Percentiles rank a stretch among this genome's conserved stretches.
Evolutionary conservation across 2,888 invertebrate genomes (phyloP).

Genomic region (Lacanobia wlatinum): DNA sequence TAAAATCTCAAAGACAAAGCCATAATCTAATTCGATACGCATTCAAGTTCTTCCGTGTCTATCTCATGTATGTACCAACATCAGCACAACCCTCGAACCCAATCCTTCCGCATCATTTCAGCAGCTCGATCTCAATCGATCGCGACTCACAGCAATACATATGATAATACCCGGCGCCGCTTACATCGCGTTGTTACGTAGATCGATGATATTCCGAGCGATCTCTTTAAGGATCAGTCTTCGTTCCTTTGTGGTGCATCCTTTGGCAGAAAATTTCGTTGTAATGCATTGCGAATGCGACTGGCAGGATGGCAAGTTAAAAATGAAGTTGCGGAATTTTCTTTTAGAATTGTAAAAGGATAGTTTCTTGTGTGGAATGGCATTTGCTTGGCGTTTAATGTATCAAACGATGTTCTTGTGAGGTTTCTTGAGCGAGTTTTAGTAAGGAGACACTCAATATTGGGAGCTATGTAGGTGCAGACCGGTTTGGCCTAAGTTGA

Average conservation of each 20-base stretch:
- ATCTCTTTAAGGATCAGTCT: constrained; percentile 65
- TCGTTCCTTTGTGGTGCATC: constrained; percentile 53
- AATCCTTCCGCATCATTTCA: constrained; percentile 38
- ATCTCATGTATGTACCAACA: not conserved
- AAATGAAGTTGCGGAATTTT: constrained; percentile 49
- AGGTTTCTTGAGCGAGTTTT: not conserved
- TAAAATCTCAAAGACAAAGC: too few relatives aligned
- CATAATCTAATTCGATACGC: not conserved
- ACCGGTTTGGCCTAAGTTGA: too few relatives aligned
- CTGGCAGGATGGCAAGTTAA: constrained; percentile 49
- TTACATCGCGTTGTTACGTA: constrained; percentile 63
- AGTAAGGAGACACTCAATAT: not conserved
- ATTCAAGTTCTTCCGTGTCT: not conserved
- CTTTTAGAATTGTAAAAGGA: constrained; percentile 4
- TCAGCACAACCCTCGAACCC: constrained; percentile 11
- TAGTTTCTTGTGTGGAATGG: constrained; percentile 10
- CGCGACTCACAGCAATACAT: constrained; percentile 57
- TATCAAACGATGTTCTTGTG: not conserved
- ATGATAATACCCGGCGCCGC: constrained; percentile 63
- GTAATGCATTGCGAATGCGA: constrained; percentile 54
- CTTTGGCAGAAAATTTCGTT: constrained; percentile 58
- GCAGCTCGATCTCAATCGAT: constrained; percentile 60
- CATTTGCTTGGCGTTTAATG: not conserved
- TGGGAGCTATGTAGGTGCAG: not conserved
- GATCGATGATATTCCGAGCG: constrained; percentile 58